Conservation (phyloP, 2,113 vertebrate species). For the Phoxinus phoxinus region DNA sequence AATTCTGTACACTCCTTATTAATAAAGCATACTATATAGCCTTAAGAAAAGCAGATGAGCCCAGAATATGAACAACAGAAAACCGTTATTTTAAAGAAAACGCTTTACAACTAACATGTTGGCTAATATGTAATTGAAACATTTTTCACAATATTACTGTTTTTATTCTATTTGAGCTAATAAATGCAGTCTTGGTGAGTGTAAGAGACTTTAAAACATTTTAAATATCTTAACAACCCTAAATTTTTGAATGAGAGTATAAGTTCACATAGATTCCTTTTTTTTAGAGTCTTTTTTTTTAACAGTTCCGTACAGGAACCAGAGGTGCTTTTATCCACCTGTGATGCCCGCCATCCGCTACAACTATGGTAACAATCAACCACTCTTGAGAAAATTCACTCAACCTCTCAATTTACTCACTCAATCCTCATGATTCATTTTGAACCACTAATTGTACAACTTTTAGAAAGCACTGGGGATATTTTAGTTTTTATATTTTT, state of each 20-base stretch:
- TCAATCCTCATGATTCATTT: background rate
- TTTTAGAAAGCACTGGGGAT: background rate
- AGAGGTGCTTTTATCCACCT: background rate
- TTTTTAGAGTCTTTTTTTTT: constrained; percentile 14
- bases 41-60: too few relatives aligned
- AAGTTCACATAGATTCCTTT: background rate
- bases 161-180: background rate
- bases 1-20: too few relatives aligned
- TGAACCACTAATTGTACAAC: background rate
- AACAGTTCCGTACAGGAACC: background rate
- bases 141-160: too few relatives aligned
- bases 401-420: too few relatives aligned
- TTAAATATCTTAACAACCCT: background rate
- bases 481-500: background rate
- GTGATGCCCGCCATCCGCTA: background rate
- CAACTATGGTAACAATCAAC: background rate
- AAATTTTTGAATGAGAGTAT: background rate
- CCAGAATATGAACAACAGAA: too few relatives aligned
- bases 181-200: background rate
- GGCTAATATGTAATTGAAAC: too few relatives aligned
- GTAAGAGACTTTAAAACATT: background rate
- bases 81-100: too few relatives aligned
- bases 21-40: too few relatives aligned
- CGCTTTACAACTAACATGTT: too few relatives aligned
- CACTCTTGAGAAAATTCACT: background rate